These are phyloP conservation scores for Sabatieria punctata DNA, from an alignment of 2,888 invertebrate species.

Conservation along the genomic window DNA sequence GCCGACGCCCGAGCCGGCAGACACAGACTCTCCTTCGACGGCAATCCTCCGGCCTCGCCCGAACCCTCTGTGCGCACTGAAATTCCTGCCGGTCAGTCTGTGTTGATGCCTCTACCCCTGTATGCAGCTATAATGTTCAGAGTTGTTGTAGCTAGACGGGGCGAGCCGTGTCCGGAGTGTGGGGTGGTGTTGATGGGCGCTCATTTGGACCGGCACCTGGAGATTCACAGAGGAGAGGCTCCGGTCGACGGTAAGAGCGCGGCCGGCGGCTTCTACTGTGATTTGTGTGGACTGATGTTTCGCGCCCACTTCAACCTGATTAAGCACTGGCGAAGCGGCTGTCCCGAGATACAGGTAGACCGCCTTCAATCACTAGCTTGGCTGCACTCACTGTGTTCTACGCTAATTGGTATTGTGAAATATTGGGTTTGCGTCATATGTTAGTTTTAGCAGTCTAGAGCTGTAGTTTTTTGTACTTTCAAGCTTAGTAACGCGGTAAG, in stretches of 20 bases:
- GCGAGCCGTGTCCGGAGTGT: conserved; percentile 15
- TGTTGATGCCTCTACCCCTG: neutral
- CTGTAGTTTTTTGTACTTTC: too few species aligned
- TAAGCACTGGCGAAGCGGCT: conserved; percentile 20
- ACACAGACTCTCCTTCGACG: too few species aligned
- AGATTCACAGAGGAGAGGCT: conserved; percentile 14
- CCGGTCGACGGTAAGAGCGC: conserved; percentile 13
- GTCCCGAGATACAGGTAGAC: conserved; percentile 19
- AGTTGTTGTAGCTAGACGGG: conserved; percentile 15
- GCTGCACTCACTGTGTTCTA: too few species aligned
- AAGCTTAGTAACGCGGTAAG: too few species aligned
- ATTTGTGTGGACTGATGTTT: conserved; percentile 21
- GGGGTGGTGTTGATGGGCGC: conserved; percentile 15
- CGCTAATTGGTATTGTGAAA: too few species aligned
- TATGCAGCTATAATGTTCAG: too few species aligned
- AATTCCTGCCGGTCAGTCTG: neutral
- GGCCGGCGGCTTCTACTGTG: conserved; percentile 16
- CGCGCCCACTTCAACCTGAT: conserved; percentile 16
- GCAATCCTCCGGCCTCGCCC: too few species aligned
- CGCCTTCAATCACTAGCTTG: too few species aligned
- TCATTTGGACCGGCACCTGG: conserved; percentile 16
- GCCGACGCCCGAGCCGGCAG: neutral
- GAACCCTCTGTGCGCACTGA: neutral
- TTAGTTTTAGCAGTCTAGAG: too few species aligned
- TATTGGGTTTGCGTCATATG: too few species aligned